Conservation (phyloP, 2,113 vertebrate genomes). For the Atlantisia rogersi region DNA sequence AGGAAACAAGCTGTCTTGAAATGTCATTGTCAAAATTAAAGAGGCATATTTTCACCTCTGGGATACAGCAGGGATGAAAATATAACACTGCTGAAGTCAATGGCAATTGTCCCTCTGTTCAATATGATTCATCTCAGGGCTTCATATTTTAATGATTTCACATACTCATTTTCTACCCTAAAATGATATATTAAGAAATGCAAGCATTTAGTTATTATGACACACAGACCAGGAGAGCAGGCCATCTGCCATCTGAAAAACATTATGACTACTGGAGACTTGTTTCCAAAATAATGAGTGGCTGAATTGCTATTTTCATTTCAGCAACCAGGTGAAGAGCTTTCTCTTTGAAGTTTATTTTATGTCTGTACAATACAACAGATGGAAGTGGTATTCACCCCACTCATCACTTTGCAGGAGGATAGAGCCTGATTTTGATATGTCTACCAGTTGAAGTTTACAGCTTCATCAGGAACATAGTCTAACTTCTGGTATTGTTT, state of each 20-base stretch:
- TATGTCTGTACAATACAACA: not conserved
- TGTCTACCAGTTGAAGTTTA: not conserved
- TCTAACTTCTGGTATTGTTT: not conserved
- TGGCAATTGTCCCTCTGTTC: not conserved
- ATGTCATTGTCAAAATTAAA: not conserved
- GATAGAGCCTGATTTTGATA: not conserved
- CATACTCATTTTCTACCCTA: not conserved
- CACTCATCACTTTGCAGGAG: not conserved
- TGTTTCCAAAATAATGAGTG: constrained; percentile 3
- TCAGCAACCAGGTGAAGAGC: not conserved
- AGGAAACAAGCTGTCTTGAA: not conserved
- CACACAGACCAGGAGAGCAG: not conserved
- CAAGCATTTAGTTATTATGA: not conserved
- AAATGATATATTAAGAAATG: not conserved
- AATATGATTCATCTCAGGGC: not conserved
- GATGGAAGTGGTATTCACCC: not conserved
- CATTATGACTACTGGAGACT: not conserved
- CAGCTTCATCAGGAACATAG: constrained; percentile 7
- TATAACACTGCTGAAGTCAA: not conserved
- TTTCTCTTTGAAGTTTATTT: not conserved
- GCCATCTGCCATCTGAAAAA: constrained; percentile 17
- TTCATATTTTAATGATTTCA: not conserved
- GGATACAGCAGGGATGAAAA: not conserved
- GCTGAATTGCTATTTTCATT: not conserved
- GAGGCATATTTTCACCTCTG: not conserved